A percentile compares a stretch with the other conserved stretches of the same genome.
Conservation (phyloP, 2,113 vertebrate species). For the Osmerus eperlanus region DNA sequence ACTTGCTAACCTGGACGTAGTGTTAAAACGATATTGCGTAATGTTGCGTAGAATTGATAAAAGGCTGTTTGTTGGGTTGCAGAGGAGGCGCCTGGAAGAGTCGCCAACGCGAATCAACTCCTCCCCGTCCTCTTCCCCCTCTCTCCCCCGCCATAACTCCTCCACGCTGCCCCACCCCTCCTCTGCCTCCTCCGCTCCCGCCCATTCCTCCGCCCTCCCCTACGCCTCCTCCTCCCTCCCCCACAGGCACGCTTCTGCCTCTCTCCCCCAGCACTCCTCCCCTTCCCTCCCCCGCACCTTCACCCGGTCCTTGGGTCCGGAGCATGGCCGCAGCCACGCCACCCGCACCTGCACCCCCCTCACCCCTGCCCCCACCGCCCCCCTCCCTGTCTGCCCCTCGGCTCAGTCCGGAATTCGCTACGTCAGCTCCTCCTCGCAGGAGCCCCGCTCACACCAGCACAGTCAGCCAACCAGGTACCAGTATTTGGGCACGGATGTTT, state of each 20-base stretch:
- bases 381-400: constrained; percentile 69
- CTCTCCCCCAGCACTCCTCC: constrained; percentile 58
- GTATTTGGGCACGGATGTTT: neutral
- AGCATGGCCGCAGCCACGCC: constrained; percentile 48
- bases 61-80: constrained; percentile 39
- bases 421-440: constrained; percentile 64
- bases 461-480: constrained; percentile 65
- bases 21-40: constrained; percentile 14
- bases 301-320: constrained; percentile 43
- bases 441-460: constrained; percentile 57
- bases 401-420: constrained; percentile 67
- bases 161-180: constrained; percentile 65
- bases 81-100: constrained; percentile 81
- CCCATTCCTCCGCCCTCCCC: constrained; percentile 51
- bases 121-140: constrained; percentile 49
- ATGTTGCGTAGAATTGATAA: neutral
- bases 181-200: constrained; percentile 51
- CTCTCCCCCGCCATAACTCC: constrained; percentile 44
- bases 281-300: constrained; percentile 54
- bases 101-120: constrained; percentile 78
- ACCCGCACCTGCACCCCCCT: constrained; percentile 73
- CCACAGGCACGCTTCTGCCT: constrained; percentile 64
- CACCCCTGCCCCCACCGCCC: constrained; percentile 64
- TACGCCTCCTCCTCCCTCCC: constrained; percentile 70
- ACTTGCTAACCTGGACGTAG: constrained; percentile 26